These are phyloP conservation scores for Ciconia maguari DNA, from an alignment of 2,113 vertebrate species.

Conservation along the genomic window DNA sequence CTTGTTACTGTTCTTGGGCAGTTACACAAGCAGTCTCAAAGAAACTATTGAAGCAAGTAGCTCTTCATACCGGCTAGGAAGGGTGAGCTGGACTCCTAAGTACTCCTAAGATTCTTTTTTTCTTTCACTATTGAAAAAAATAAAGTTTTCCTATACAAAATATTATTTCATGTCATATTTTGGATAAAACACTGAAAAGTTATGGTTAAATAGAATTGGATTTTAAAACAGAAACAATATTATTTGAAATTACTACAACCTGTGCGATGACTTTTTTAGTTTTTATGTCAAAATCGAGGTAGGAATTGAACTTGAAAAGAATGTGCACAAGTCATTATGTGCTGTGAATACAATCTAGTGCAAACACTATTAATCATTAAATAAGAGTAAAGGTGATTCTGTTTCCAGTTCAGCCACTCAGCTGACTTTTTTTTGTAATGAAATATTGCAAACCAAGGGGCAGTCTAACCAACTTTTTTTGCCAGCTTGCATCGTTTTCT, in stretches of 20 bases:
- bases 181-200: neutral
- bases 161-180: neutral
- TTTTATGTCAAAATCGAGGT: neutral
- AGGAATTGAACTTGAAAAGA: neutral
- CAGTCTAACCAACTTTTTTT: neutral
- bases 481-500: neutral
- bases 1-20: neutral
- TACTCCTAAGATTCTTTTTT: neutral
- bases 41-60: neutral
- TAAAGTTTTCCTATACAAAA: neutral
- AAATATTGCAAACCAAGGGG: neutral
- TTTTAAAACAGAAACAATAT: neutral
- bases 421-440: neutral
- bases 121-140: neutral
- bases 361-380: neutral
- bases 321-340: neutral
- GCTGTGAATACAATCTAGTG: neutral
- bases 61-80: neutral
- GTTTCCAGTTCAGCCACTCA: neutral
- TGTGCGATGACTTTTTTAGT: neutral
- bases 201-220: neutral
- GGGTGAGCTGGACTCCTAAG: neutral
- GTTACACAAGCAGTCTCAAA: neutral
- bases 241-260: neutral
- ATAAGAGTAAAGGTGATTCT: neutral